Evolutionary conservation across 1,140 invertebrate species (phyloP), one percentile per base, ranked within the genome.

Genomic region (Oppia nitens): DNA sequence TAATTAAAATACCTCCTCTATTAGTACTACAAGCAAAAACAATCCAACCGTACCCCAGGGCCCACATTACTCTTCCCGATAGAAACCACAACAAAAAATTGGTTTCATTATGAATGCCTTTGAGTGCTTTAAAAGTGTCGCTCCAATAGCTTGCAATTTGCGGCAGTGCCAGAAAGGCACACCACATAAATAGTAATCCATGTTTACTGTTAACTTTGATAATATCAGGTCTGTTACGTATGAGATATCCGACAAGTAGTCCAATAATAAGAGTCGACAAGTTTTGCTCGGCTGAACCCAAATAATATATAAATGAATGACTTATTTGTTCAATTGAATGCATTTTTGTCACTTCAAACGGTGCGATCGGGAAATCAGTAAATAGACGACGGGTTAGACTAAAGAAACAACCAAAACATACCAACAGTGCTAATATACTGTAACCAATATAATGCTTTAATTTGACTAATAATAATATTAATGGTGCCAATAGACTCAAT

Each of bases 41-140:
- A n/a, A 57, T 23, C 56, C 56, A 57, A 29, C 56, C 56, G 25
- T 48, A 57, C 11, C 56, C 56, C 27, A 29, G 29, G 29, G 47
- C 27, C 56, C 56, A 57, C 56, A 57, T 57, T 12, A 57, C 48
- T 45, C 48, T 57, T n/a, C 56, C 48, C 1, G 26, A 23, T 1
- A 57, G 11, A 40, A 57, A 57, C 56, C 56, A 57, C 12, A 47
- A 9, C 1, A 57, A n/a, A 50, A 57, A 57, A 45, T 24, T 57
- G n/a, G 48, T 49, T 52, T 57, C 47, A 11, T 45, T 49, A 50
- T 49, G 50, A n/a, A 27, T 49, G 17, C 56, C 56, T 52, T 57
- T 24, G 2, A 57, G 12, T 48, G 56, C 45, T 40, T 57, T 57
- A 24, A 57, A 57, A n/a, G 11, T 3, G 14, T 57, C 56, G 32